These are phyloP conservation scores for Cydia splendana DNA, from an alignment of 1,140 invertebrate species.

Conservation along the genomic window DNA sequence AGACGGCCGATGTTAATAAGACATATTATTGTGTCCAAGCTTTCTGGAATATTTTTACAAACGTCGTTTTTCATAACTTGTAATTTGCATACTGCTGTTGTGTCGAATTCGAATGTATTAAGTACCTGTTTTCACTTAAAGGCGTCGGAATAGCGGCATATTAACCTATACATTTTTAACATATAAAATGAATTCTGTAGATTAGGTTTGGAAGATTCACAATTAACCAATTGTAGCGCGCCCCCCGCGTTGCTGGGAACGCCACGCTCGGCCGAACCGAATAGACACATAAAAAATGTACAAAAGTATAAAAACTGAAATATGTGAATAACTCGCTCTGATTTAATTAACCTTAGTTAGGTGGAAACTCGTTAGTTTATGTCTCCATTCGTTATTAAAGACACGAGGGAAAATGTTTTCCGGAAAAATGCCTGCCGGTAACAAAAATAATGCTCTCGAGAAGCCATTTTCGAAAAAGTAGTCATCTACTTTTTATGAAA, in stretches of 20 bases:
- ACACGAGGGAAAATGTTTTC: constrained; percentile 35
- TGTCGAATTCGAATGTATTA: background rate
- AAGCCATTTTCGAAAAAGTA: too few species aligned
- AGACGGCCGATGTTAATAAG: constrained; percentile 65
- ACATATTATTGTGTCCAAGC: constrained; percentile 5
- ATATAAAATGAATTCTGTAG: background rate
- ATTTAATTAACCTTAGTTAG: constrained; percentile 73
- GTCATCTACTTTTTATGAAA: background rate
- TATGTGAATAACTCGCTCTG: constrained; percentile 52
- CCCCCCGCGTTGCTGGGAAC: constrained; percentile 33
- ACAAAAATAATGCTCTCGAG: background rate
- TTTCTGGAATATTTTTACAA: constrained; percentile 9
- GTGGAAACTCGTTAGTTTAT: constrained; percentile 51
- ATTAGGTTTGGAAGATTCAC: constrained; percentile 26
- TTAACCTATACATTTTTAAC: background rate
- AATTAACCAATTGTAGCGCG: constrained; percentile 24
- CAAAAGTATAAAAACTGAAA: constrained; percentile 40
- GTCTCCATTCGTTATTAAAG: constrained; percentile 56
- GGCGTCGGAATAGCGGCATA: background rate
- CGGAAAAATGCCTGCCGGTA: background rate
- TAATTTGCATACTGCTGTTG: background rate
- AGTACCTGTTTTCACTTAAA: constrained; percentile 1
- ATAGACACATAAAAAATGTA: constrained; percentile 42
- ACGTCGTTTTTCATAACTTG: background rate
- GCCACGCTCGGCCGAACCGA: constrained; percentile 18